Conservation (phyloP, 2,797 vertebrate species). For the Hyperoplus immaculatus region DNA sequence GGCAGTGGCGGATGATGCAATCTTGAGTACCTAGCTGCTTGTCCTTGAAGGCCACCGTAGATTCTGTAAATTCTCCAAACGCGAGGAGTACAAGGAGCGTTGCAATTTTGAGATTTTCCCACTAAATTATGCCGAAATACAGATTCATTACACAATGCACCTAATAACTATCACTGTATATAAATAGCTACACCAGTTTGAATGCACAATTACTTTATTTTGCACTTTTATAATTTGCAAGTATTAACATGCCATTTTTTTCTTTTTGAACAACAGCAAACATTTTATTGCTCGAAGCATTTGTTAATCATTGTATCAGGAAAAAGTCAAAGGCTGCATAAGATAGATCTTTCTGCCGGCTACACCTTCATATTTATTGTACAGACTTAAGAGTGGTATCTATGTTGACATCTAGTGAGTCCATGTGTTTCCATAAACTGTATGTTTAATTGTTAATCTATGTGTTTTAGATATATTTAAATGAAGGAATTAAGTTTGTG, state of each 20-base stretch:
- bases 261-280: conserved; percentile 1
- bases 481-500: too few species aligned
- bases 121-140: too few species aligned
- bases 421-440: too few species aligned
- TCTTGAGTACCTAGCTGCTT: too few species aligned
- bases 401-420: too few species aligned
- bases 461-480: too few species aligned
- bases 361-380: not conserved
- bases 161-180: not conserved
- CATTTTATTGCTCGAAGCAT: not conserved
- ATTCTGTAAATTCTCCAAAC: too few species aligned
- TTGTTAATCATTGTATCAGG: not conserved
- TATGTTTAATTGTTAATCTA: too few species aligned
- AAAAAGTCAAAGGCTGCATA: not conserved
- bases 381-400: not conserved
- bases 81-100: too few species aligned
- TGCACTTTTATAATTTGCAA: not conserved
- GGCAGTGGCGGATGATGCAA: too few species aligned
- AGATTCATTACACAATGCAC: not conserved
- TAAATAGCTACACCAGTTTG: not conserved
- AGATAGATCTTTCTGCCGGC: not conserved
- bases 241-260: not conserved
- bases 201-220: not conserved
- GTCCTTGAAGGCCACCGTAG: too few species aligned
- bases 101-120: too few species aligned